Percentiles rank a stretch among this genome's conserved stretches.
phyloP scores from a whole-genome alignment of 2,113 vertebrate species.

The Pachycephala philippinensis region DNA sequence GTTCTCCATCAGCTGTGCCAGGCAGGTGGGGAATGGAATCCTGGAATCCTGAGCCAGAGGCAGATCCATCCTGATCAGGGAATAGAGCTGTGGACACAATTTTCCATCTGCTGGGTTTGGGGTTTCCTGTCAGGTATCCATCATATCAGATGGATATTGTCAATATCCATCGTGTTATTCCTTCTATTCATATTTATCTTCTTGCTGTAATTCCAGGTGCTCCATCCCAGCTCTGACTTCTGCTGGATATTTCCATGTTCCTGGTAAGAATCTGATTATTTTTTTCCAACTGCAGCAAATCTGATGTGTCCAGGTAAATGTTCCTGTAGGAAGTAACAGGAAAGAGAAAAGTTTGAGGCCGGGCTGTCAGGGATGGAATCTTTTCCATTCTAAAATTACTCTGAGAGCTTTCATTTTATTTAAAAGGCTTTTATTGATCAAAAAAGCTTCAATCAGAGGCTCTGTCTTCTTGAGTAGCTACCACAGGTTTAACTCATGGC shows the following conservation, averaged over 20 bases:
- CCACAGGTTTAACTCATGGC: background rate
- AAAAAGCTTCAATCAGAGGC: background rate
- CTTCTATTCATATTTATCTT: background rate
- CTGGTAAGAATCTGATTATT: background rate
- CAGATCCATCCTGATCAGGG: background rate
- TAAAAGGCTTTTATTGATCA: background rate
- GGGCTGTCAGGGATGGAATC: background rate
- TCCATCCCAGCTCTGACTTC: background rate
- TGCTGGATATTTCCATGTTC: background rate
- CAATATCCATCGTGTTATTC: background rate
- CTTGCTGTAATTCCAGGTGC: background rate
- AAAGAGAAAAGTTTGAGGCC: background rate
- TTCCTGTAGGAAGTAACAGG: background rate
- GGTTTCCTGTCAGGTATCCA: background rate
- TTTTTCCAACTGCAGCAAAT: background rate
- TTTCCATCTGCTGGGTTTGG: background rate
- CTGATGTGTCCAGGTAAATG: background rate
- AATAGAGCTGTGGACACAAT: background rate
- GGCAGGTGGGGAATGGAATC: background rate
- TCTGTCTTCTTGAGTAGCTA: background rate
- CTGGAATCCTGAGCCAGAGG: background rate
- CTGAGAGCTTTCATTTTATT: background rate
- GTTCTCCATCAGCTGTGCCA: background rate
- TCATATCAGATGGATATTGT: background rate
- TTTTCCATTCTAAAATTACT: background rate